Conservation (phyloP, 2,888 invertebrate genomes). For the Rotaria magnacalcarata region DNA sequence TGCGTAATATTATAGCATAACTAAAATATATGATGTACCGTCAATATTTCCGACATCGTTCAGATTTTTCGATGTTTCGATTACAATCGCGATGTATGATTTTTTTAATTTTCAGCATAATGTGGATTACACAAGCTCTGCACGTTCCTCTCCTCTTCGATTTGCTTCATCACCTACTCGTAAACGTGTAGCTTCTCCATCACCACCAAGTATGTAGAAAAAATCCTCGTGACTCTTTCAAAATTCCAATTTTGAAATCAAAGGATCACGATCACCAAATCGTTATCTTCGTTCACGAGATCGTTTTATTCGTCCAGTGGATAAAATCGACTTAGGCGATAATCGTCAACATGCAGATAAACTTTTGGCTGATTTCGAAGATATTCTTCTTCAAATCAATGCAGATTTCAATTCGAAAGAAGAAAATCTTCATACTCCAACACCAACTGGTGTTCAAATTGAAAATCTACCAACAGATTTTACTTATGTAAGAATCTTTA, state of each 20-base stretch:
- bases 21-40: too few relatives aligned
- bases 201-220: too few relatives aligned
- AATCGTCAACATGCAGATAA: background rate
- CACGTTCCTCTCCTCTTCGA: background rate
- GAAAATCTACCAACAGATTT: background rate
- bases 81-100: too few relatives aligned
- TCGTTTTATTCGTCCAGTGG: background rate
- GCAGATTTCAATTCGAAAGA: background rate
- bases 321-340: background rate
- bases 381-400: background rate
- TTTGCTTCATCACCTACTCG: background rate
- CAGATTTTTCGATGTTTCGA: too few relatives aligned
- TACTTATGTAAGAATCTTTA: background rate
- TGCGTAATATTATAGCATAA: too few relatives aligned
- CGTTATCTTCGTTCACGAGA: background rate
- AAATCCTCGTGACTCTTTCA: too few relatives aligned
- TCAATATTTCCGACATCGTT: too few relatives aligned
- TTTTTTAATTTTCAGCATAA: background rate
- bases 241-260: background rate
- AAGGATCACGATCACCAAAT: background rate
- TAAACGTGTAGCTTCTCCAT: too few relatives aligned
- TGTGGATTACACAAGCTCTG: background rate
- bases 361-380: conserved; percentile 6
- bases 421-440: background rate
- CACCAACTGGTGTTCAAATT: background rate